Evolutionary conservation across 2,888 invertebrate species (phyloP).

Genomic region (Crocallis elinguaria): DNA sequence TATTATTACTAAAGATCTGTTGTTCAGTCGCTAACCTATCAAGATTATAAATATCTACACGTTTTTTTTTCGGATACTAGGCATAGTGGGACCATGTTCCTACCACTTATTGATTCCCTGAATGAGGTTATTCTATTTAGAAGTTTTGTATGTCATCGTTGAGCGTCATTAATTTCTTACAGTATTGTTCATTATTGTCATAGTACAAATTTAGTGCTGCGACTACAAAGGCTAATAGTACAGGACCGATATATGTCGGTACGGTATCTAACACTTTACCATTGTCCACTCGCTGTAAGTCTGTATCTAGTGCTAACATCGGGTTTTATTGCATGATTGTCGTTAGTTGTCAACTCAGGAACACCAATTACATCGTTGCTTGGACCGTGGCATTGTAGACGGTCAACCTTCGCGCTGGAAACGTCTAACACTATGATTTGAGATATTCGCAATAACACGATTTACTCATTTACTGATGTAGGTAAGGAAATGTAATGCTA

Average conservation of each 20-base stretch:
- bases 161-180: too few relatives aligned
- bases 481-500: too few relatives aligned
- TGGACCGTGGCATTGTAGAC: constrained; percentile 51
- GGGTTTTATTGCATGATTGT: constrained; percentile 70
- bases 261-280: not conserved
- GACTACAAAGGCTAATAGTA: too few relatives aligned
- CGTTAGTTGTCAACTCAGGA: constrained; percentile 53
- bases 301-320: constrained; percentile 33
- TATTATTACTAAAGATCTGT: too few relatives aligned
- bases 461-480: not conserved
- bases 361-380: constrained; percentile 60
- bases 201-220: not conserved
- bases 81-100: too few relatives aligned
- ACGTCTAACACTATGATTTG: constrained; percentile 17
- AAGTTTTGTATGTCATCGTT: too few relatives aligned
- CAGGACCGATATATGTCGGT: not conserved
- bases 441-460: not conserved
- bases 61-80: too few relatives aligned
- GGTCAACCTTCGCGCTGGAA: constrained; percentile 42
- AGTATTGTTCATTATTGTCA: not conserved
- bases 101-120: too few relatives aligned
- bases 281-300: constrained; percentile 31
- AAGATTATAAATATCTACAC: too few relatives aligned
- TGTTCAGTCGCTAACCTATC: too few relatives aligned
- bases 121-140: too few relatives aligned